These are phyloP conservation scores for Panzeria rudis DNA, from an alignment of 2,888 invertebrate genomes.

Conservation along the genomic window DNA sequence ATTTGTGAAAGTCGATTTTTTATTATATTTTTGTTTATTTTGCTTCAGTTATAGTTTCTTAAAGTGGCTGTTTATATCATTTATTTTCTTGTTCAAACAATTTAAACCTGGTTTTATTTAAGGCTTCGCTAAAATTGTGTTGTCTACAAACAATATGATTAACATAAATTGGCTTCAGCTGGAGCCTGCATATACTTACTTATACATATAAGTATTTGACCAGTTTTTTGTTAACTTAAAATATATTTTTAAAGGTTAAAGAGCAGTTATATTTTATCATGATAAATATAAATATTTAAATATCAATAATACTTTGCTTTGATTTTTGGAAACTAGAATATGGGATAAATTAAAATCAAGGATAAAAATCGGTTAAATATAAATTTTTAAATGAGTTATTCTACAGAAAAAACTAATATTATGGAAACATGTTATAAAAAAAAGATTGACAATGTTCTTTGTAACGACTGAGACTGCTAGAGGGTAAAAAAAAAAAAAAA, in stretches of 20 bases:
- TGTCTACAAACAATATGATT: neutral
- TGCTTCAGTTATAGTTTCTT: slow-evolving; percentile 33
- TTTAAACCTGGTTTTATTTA: slow-evolving; percentile 46
- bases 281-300: neutral
- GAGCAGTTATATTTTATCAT: neutral
- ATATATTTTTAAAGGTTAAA: slow-evolving; percentile 45
- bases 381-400: neutral
- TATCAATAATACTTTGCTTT: neutral
- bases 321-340: neutral
- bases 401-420: neutral
- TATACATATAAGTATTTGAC: slow-evolving; percentile 26
- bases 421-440: neutral
- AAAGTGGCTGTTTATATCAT: slow-evolving; percentile 4
- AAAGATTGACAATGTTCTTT: too few species aligned
- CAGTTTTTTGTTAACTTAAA: slow-evolving; percentile 8
- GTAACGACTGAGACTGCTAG: too few species aligned
- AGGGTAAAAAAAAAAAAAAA: too few species aligned
- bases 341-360: neutral
- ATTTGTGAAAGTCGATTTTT: slow-evolving; percentile 64
- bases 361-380: neutral
- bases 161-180: slow-evolving; percentile 6
- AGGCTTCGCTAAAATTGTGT: slow-evolving; percentile 33
- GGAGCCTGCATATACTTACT: neutral
- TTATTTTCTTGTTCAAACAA: neutral
- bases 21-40: neutral